Evolutionary conservation across 2,888 invertebrate genomes (phyloP), one percentile per base, ranked within the genome.

Genomic region (Plagodis dolabraria): DNA sequence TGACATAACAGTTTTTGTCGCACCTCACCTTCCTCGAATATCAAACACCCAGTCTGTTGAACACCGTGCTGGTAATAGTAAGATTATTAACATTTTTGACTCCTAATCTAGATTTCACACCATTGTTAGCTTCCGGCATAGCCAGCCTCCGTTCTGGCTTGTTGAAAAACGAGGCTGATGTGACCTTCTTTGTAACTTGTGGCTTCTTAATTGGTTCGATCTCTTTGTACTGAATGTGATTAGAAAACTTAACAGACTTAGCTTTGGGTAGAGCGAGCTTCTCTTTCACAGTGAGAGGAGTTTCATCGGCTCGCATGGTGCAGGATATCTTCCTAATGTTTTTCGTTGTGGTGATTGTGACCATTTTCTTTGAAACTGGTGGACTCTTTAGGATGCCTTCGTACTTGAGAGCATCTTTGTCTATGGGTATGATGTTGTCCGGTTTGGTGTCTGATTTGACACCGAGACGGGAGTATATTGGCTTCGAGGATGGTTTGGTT

Each of bases 201-300:
- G 51, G 34, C 33, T 68, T 74, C 47, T 65, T 65, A 38, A 63
- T 55, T 0, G 68, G 6, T 58, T 91, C 92, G 43, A 93, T 93
- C 72, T 90, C 92, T 69, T 92, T 93, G 60, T 89, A 93, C 58
- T 93, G 83, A 0, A 93, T 74, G 7, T 82, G 84, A 52, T 77
- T 89, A 0, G 93, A 89, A 63, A 93, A 93, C 64, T 93, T 93
- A 0, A 93, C 93, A 0, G 92, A 88, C 63, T 93, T 93, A 0
- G 82, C 53, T 70, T 86, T 87, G 0, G 86, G 71, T 6, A 86
- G 52, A 0, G 81, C 76, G n/a, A 93, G 70, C 64, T 93, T 93
- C 0, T 89, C 83, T 68, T 86, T 92, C 0, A 88, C 83, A 63
- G 85, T 91, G 9, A 92, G 64, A 0, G 92, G 93, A 0, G 80